Percentiles rank a stretch among this genome's conserved stretches.
phyloP scores from a whole-genome alignment of 2,888 invertebrate species.

The Loripinus fragilis region DNA sequence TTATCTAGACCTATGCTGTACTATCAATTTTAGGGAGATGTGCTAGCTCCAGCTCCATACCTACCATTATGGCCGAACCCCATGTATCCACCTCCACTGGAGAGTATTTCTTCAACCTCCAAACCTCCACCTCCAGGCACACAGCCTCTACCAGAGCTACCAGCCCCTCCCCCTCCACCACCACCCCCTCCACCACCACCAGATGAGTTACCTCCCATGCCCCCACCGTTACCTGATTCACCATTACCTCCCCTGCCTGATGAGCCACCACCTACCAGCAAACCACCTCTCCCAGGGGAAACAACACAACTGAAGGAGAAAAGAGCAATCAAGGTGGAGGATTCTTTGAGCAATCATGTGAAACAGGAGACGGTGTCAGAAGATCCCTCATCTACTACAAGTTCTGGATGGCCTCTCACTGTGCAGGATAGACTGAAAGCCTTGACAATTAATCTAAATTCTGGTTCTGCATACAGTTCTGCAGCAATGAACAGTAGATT shows the following conservation, averaged over 20 bases:
- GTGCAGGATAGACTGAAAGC: neutral
- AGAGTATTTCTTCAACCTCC: neutral
- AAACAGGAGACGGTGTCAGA: neutral
- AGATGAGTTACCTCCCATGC: slow-evolving; percentile 59
- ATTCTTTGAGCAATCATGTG: too few relatives aligned
- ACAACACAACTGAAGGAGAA: neutral
- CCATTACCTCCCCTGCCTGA: slow-evolving; percentile 51
- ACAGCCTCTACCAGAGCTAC: neutral
- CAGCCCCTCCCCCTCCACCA: slow-evolving; percentile 18
- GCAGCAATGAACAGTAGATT: neutral
- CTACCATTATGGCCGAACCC: too few relatives aligned
- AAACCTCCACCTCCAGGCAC: neutral
- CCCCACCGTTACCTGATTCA: slow-evolving; percentile 58
- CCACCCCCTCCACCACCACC: slow-evolving; percentile 61
- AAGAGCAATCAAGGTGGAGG: too few relatives aligned
- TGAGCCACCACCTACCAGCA: slow-evolving; percentile 39
- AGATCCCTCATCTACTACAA: neutral
- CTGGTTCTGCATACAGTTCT: neutral
- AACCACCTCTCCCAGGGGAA: slow-evolving; percentile 44
- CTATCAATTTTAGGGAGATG: too few relatives aligned
- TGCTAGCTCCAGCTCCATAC: too few relatives aligned
- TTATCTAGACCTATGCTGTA: too few relatives aligned
- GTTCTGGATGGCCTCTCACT: neutral
- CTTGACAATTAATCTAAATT: neutral
- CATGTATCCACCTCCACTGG: neutral